Evolutionary conservation across 2,797 vertebrate species (phyloP).

Genomic region (Cirrhinus molitorella): DNA sequence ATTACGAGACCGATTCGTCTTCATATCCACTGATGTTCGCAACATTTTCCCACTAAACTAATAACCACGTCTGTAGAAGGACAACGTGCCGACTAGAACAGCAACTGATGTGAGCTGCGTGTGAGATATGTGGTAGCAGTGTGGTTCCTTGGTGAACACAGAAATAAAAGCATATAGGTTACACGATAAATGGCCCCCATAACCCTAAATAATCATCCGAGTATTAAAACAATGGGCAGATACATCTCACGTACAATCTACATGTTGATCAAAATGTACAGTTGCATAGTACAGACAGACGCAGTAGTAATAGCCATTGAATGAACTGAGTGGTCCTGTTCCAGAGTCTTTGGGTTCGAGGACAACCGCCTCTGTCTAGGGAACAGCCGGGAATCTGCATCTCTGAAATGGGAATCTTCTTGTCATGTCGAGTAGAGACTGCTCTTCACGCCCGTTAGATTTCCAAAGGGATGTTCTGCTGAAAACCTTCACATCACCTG

Average conservation of each 20-base stretch:
- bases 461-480: slow-evolving; percentile 28
- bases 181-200: slow-evolving; percentile 82
- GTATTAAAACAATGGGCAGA: slow-evolving; percentile 88
- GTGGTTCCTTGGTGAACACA: slow-evolving; percentile 81
- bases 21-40: slow-evolving; percentile 15
- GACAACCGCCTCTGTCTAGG: slow-evolving; percentile 71
- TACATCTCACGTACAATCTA: slow-evolving; percentile 84
- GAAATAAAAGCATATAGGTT: slow-evolving; percentile 68
- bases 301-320: slow-evolving; percentile 73
- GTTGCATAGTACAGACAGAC: slow-evolving; percentile 94
- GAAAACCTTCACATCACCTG: slow-evolving; percentile 62
- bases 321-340: slow-evolving; percentile 49
- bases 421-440: neutral
- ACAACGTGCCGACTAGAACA: neutral
- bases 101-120: slow-evolving; percentile 77
- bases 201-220: slow-evolving; percentile 74
- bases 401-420: slow-evolving; percentile 31
- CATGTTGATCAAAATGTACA: slow-evolving; percentile 90
- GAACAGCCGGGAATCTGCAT: slow-evolving; percentile 18
- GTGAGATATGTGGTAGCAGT: slow-evolving; percentile 74
- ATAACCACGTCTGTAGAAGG: slow-evolving; percentile 15
- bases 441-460: slow-evolving; percentile 57
- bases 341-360: slow-evolving; percentile 90
- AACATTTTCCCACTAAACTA: slow-evolving; percentile 6
- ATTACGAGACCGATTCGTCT: slow-evolving; percentile 26